phyloP scores from a whole-genome alignment of 2,888 invertebrate species.

The Gastrophysa polygoni region DNA sequence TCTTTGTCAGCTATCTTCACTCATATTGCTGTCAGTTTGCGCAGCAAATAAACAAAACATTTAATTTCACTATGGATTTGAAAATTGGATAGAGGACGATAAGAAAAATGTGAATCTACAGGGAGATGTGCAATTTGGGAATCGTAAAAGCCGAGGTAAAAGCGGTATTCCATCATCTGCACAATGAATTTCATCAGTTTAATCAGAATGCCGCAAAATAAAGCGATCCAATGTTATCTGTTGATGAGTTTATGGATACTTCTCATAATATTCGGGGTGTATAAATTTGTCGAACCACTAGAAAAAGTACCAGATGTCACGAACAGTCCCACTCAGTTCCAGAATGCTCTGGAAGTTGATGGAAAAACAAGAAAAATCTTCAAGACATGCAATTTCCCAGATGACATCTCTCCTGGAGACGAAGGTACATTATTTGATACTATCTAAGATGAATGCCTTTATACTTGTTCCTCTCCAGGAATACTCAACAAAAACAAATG shows the following conservation, averaged over 20 bases:
- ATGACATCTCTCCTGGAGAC: conserved; percentile 70
- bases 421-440: too few species aligned
- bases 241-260: conserved; percentile 84
- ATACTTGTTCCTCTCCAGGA: too few species aligned
- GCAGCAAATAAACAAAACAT: too few species aligned
- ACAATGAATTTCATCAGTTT: conserved; percentile 59
- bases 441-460: too few species aligned
- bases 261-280: conserved; percentile 78
- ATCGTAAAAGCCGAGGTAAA: background rate
- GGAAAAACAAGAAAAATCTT: conserved; percentile 70
- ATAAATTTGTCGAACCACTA: conserved; percentile 68
- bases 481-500: conserved; percentile 62
- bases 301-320: conserved; percentile 47
- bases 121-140: background rate
- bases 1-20: too few species aligned
- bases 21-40: too few species aligned
- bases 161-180: background rate
- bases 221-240: conserved; percentile 82
- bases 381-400: conserved; percentile 75
- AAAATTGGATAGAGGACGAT: background rate
- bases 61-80: background rate
- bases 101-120: background rate
- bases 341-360: conserved; percentile 62
- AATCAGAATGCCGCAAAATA: conserved; percentile 69
- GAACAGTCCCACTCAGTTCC: conserved; percentile 46